Conservation (phyloP, 2,888 invertebrate species). For the Diloba caeruleocephala region DNA sequence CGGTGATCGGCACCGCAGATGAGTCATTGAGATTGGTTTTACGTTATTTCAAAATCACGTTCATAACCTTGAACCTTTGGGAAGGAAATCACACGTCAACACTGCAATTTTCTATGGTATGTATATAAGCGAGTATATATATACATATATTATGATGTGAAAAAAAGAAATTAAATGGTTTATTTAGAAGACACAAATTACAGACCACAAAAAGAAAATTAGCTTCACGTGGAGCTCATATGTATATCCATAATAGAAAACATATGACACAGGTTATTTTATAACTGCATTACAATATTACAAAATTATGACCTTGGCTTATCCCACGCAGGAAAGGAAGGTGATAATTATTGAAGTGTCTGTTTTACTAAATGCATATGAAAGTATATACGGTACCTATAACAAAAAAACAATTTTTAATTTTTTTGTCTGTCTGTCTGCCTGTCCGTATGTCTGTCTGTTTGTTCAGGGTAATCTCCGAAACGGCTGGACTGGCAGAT, state of each 20-base stretch:
- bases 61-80: conserved; percentile 82
- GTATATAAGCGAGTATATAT: conserved; percentile 7
- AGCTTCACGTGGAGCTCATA: conserved; percentile 40
- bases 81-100: conserved; percentile 78
- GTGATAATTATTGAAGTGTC: too few relatives aligned
- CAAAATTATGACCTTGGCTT: conserved; percentile 29
- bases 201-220: too few relatives aligned
- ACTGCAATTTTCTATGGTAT: conserved; percentile 38
- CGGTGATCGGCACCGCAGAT: conserved; percentile 73
- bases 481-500: too few relatives aligned
- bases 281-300: conserved; percentile 40
- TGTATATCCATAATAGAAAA: conserved; percentile 45
- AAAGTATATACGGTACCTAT: too few relatives aligned
- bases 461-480: too few relatives aligned
- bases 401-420: too few relatives aligned
- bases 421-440: too few relatives aligned
- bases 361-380: too few relatives aligned
- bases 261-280: conserved; percentile 44
- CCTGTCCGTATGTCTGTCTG: too few relatives aligned
- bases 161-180: too few relatives aligned
- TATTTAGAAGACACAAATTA: too few relatives aligned
- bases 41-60: conserved; percentile 85
- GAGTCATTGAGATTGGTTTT: conserved; percentile 81
- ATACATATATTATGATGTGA: too few relatives aligned
- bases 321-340: conserved; percentile 13